Evolutionary conservation across 2,888 invertebrate species (phyloP), one percentile per base, ranked within the genome.

Genomic region (Phytoseiulus persimilis): DNA sequence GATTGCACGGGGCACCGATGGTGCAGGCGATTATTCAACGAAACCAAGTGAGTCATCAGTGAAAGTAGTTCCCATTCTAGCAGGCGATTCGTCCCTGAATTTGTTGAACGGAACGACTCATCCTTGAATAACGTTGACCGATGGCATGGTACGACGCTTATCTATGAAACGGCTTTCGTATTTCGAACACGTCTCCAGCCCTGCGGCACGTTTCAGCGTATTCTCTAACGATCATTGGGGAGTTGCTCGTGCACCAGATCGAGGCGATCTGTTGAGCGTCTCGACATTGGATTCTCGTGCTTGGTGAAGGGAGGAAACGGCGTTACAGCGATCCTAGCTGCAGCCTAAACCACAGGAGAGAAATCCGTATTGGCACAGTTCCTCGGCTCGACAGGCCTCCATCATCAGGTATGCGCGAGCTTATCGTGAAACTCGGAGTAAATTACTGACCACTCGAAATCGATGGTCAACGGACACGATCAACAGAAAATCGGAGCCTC

Each of bases 71-170:
- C 18, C 65, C 65, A 65, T 65, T 65, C 65, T 14, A 65, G 65
- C 65, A 14, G 28, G 28, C 65, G 65, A 65, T 14, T 65, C 65
- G 65, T 65, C 65, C 65, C 65, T 65, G 65, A 65, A 65, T 65
- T 65, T 65, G 65, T 65, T 11, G 65, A 65, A 65, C 65, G 65
- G 65, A 18, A 65, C 65, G 65, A 65, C 28, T 65, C 65, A 65
- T 65, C 65, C 65, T 65, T 65, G 65, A 65, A 65, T 65, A 65
- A 65, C 65, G 65, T 65, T 65, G 65, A 65, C 65, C 65, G 65
- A 65, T 65, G 65, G 28, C 65, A 65, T 65, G 1, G 65, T 65
- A 65, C 65, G 18, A 65, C 65, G 5, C 65, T 65, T 65, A 65
- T 65, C 65, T 23, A 14, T 65, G 65, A 23, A 65, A 18, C 14